Evolutionary conservation across 2,113 vertebrate genomes (phyloP).

Genomic region (Trogon melanurus): DNA sequence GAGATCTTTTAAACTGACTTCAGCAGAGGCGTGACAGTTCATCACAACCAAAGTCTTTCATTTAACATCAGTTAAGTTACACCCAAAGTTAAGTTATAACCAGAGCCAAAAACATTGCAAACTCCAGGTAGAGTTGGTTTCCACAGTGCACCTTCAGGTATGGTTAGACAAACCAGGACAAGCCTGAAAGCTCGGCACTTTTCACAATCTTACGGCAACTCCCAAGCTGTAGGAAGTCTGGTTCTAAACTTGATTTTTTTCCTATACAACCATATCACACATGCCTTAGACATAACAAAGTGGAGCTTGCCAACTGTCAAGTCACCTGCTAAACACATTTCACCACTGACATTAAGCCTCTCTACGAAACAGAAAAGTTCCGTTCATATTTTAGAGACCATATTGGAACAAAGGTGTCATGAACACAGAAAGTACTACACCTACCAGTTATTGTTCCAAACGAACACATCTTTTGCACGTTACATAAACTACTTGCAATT

Average conservation of each 20-base stretch:
- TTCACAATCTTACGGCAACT: neutral
- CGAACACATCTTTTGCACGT: neutral
- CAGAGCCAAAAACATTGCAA: neutral
- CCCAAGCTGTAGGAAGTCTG: neutral
- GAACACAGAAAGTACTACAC: neutral
- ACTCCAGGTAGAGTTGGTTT: neutral
- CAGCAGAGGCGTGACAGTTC: neutral
- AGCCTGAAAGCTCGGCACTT: neutral
- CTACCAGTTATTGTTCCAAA: neutral
- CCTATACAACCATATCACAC: neutral
- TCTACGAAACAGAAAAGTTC: neutral
- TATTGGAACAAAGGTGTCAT: neutral
- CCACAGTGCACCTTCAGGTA: neutral
- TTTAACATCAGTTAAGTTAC: neutral
- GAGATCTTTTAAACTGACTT: neutral
- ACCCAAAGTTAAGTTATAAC: neutral
- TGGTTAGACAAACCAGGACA: neutral
- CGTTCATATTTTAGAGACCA: neutral
- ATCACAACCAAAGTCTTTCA: neutral
- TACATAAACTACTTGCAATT: neutral
- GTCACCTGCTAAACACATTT: neutral
- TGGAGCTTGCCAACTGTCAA: neutral
- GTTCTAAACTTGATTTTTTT: neutral
- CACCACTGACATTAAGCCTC: neutral
- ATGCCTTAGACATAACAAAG: neutral